Base-by-base conservation (phyloP, 2,888 invertebrate species). In the Emmelina monodactyla region DNA sequence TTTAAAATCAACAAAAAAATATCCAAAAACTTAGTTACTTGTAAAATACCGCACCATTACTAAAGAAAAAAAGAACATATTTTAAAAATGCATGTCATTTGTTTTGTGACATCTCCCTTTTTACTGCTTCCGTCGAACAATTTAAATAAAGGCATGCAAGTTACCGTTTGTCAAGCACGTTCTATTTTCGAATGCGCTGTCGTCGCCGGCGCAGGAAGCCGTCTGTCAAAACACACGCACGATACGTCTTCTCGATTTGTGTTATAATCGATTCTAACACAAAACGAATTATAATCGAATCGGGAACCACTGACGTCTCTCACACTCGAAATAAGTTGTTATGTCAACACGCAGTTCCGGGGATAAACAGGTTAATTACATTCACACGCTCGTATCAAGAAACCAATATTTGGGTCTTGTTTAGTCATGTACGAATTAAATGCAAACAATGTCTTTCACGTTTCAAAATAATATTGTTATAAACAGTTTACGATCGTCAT, bases 211-310 rank as follows among this genome's bases (percentile, higher is more conserved):
- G 25, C 6, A 4, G 25, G 25, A 25, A 25, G 25, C 9, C 6
- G 25, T 3, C 25, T 25, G 25, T 25, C 25, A 25, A 25, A 25
- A 25, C 25, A 25, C n/a, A n/a, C n/a, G n/a, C n/a, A n/a, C n/a
- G 25, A 4, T 25, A 10, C 25, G 11, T 25, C 25, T n/a, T n/a
- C 25, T 10, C 25, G 4, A 25, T 7, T 25, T 25, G 25, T 25
- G n/a, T 25, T 25, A 25, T 25, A 10, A 25, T 25, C 25, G n/a
- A 10, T n/a, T 25, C 3, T 10, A 10, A 25, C 9, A 25, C 25
- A 25, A 25, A 25, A 9, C 3, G n/a, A 25, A 25, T 25, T 11
- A 9, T 3, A 25, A 25, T 10, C 3, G n/a, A 25, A 25, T 25
- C 25, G n/a, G n/a, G 11, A 25, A 3, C 3, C 25, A 10, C 5